These are phyloP conservation scores for Alectura lathami DNA, from an alignment of 2,113 vertebrate genomes.

Conservation along the genomic window DNA sequence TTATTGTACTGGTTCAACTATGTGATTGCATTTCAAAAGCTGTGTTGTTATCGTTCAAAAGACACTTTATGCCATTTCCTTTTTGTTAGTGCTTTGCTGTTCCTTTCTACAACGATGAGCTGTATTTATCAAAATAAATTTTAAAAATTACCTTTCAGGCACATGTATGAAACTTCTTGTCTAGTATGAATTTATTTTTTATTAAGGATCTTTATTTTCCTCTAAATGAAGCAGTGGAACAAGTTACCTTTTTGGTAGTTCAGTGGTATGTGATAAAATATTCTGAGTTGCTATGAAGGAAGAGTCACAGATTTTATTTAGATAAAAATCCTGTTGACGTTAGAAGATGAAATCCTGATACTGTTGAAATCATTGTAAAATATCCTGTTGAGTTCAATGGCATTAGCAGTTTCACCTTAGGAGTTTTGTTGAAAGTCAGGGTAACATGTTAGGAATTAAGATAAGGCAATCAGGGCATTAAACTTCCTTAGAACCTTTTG, in stretches of 20 bases:
- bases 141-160: background rate
- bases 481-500: conserved; percentile 47
- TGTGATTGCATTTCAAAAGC: conserved; percentile 22
- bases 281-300: background rate
- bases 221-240: background rate
- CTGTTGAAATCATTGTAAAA: conserved; percentile 51
- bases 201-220: background rate
- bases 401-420: conserved; percentile 39
- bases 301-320: conserved; percentile 29
- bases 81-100: background rate
- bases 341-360: conserved; percentile 35
- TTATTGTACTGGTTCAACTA: conserved; percentile 20
- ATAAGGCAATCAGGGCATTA: conserved; percentile 22
- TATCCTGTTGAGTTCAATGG: conserved; percentile 47
- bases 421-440: conserved; percentile 51
- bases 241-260: conserved; percentile 26
- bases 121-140: background rate
- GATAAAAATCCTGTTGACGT: background rate
- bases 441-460: conserved; percentile 66
- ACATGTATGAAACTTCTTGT: background rate
- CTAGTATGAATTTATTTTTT: background rate
- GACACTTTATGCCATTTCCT: conserved; percentile 1
- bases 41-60: conserved; percentile 21
- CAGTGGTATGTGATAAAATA: conserved; percentile 7
- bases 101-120: background rate